Evolutionary conservation across 2,113 vertebrate genomes (phyloP), one percentile per base, ranked within the genome.

Genomic region (Oxyruncus cristatus): DNA sequence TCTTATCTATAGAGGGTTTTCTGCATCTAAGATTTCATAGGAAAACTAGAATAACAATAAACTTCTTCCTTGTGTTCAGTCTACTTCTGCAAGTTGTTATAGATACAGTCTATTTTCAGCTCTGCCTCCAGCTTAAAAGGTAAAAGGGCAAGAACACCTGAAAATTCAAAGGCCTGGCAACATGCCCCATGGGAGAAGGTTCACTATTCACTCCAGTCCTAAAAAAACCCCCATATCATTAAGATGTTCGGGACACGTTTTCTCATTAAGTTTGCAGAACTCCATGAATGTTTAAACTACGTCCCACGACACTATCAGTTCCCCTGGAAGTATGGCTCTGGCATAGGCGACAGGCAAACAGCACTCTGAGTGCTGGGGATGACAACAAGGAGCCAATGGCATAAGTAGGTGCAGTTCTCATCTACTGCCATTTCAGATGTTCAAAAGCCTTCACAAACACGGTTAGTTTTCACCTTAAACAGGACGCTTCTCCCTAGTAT

Each of bases 11-110:
- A 52, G 35, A 82, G 26, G 26, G 78, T 87, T 89, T 83, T 53
- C 53, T 0, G 0, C 33, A 74, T 30, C 12, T 26, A 67, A 39
- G 65, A 84, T 39, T 79, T 80, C 42, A 63, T 0, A 6, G 4
- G 30, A 35, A 16, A 86, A 27, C 47, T 22, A 80, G 14, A 70
- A 27, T 16, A 89, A 67, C 1, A 5, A 67, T 24, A 68, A 76
- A 70, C 44, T 86, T 46, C 30, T 77, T 79, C 58, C 66, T 42
- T 3, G 12, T 27, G 42, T 80, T 77, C 75, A 83, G 30, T 21
- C n/a, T 71, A 14, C 20, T 83, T 88, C 63, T 68, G 19, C 44
- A 88, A 49, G 63, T 77, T 46, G 49, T 22, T 77, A 39, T 20
- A 91, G 33, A 71, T 12, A 63, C 7, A 63, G 27, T 5, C 28